Evolutionary conservation across 2,113 vertebrate species (phyloP), one percentile per base, ranked within the genome.

Genomic region (Larimichthys polyactis): DNA sequence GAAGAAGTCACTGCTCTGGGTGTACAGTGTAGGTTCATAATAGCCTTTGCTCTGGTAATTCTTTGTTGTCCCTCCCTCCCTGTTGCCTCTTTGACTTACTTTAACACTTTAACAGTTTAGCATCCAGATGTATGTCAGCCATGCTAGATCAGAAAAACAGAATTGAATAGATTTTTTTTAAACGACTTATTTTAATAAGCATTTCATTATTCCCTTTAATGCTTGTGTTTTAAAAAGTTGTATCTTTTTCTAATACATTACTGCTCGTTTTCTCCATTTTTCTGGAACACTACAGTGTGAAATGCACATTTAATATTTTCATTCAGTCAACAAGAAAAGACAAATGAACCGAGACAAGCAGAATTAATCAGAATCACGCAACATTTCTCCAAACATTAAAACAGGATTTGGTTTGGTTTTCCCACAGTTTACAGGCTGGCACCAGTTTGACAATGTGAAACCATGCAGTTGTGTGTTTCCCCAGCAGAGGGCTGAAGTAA

Each of bases 401-500:
- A 69, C 11, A 1, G 17, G 9, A 24, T n/a, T 44, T 51, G 15
- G 24, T 36, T 1, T 22, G 32, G 19, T 43, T 75, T 62, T 49
- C 20, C n/a, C 9, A 43, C 46, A 63, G 24, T 32, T 60, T 52
- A n/a, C 4, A 27, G 27, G 16, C 10, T n/a, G 20, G 22, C 16
- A 2, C 36, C 1, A 4, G 24, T 17, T 29, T 20, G 63, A 51
- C 69, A 40, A 17, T 62, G 24, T 48, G 40, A 60, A 32, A 24
- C 5, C 1, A 2, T 87, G 91, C 60, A 89, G 59, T 85, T 59
- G 7, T 44, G 27, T 52, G 58, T 71, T 69, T 82, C 54, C 0
- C 91, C 92, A 93, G 89, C 81, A 93, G 90, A 67, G 89, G 92
- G 92, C 87, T 79, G 29, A 51, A 60, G 36, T 54, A 55, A 60